Base-by-base conservation (phyloP, 1,140 invertebrate genomes). In the Pomacea maculata region DNA sequence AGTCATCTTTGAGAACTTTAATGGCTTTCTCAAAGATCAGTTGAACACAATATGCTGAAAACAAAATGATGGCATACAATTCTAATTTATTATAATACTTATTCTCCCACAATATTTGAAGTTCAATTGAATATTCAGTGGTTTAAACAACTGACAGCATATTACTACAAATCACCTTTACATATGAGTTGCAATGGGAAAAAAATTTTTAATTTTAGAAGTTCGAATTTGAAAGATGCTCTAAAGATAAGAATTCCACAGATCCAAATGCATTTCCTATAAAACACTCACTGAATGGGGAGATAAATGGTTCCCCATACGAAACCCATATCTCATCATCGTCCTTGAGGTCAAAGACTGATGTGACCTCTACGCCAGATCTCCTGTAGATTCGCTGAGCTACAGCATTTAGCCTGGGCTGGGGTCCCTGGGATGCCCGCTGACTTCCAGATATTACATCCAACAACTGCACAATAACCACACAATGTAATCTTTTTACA, bases 281-380 rank as follows among this genome's bases (percentile, higher is more conserved):
- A 34, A 25, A 74, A 34, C 10, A 89, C 88, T 89, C 85, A 91
- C 90, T 87, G 82, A 87, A 90, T 29, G 88, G 90, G 65, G 82
- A 82, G 25, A 90, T 89, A 79, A 86, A 91, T 10, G 87, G 82
- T 83, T 91, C 90, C 14, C 90, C 91, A 85, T 87, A 90, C 9
- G 91, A 90, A 10, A 91, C 81, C 87, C 88, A 91, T 5, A 91
- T 83, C 64, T 89, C 86, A 71, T 89, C 81, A 45, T 90, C 89
- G 63, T 87, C 80, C 70, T 88, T 77, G n/a, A 87, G 83, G 29
- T 74, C 70, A 45, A 45, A 86, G 78, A 90, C 86, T 83, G 89
- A 84, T 34, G 80, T 87, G 29, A 91, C 84, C 73, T 89, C 88
- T 25, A 82, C 77, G 7, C 91, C 91, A 79, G 81, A 85, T 68